phyloP scores from a whole-genome alignment of 37 sponge, comb jelly and placozoan genomes.

The Hormiphora californensis region DNA sequence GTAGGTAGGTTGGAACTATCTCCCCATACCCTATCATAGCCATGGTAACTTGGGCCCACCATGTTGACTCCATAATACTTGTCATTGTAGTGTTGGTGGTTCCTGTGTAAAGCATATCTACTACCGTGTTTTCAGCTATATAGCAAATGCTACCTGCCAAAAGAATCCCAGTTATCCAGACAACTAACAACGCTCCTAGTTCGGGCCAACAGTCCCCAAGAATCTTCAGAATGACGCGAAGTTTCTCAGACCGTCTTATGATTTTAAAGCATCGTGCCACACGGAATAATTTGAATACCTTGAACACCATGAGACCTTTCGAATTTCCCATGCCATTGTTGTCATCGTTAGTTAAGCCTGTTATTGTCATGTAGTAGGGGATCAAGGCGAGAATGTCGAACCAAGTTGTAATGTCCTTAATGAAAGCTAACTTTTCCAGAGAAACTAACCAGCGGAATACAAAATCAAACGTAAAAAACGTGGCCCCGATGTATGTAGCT shows the following conservation, averaged over 20 bases:
- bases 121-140: background rate
- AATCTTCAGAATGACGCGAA: background rate
- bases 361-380: background rate
- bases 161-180: background rate
- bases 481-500: background rate
- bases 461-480: background rate
- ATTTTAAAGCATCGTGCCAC: constrained; percentile 11
- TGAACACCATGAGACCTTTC: background rate
- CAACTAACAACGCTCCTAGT: background rate
- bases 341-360: background rate
- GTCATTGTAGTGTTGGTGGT: background rate
- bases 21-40: constrained; percentile 5
- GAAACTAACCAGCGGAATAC: background rate
- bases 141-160: background rate
- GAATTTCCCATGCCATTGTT: background rate
- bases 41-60: constrained; percentile 29
- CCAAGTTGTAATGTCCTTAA: background rate
- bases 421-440: background rate
- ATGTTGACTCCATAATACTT: background rate
- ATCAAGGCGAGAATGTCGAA: background rate
- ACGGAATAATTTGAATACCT: background rate
- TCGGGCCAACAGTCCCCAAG: background rate
- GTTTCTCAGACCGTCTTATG: background rate
- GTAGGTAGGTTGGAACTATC: background rate
- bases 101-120: background rate